phyloP scores from a whole-genome alignment of 2,797 vertebrate species.

The Chaenodraco wilsoni region DNA sequence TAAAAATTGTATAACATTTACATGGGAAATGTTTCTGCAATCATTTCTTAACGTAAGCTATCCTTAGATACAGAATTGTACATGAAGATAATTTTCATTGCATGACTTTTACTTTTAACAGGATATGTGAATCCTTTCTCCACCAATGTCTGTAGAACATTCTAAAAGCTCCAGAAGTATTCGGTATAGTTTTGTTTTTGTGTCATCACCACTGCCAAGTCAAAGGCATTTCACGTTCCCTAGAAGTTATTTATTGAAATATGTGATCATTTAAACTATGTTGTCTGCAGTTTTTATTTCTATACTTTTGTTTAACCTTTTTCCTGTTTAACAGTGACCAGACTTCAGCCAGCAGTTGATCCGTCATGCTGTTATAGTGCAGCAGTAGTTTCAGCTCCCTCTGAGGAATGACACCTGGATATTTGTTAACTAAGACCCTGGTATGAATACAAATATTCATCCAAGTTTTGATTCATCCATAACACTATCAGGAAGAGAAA shows the following conservation, averaged over 20 bases:
- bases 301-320: not conserved
- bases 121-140: too few relatives aligned
- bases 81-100: too few relatives aligned
- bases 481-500: not conserved
- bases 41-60: too few relatives aligned
- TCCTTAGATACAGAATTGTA: too few relatives aligned
- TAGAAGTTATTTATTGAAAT: not conserved
- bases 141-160: not conserved
- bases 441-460: conserved; percentile 5
- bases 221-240: not conserved
- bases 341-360: not conserved
- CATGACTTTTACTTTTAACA: too few relatives aligned
- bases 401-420: conserved; percentile 2
- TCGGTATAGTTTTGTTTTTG: not conserved
- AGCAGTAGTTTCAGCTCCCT: not conserved
- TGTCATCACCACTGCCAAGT: too few relatives aligned
- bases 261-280: not conserved
- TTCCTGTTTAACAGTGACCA: not conserved
- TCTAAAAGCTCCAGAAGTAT: not conserved
- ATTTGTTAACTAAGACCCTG: not conserved
- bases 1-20: too few relatives aligned
- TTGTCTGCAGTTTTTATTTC: not conserved
- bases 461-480: not conserved
- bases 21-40: too few relatives aligned
- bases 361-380: not conserved